A percentile compares a stretch with the other conserved stretches of the same genome.
phyloP scores from a whole-genome alignment of 2,888 invertebrate species.

The Conus canariensis region DNA sequence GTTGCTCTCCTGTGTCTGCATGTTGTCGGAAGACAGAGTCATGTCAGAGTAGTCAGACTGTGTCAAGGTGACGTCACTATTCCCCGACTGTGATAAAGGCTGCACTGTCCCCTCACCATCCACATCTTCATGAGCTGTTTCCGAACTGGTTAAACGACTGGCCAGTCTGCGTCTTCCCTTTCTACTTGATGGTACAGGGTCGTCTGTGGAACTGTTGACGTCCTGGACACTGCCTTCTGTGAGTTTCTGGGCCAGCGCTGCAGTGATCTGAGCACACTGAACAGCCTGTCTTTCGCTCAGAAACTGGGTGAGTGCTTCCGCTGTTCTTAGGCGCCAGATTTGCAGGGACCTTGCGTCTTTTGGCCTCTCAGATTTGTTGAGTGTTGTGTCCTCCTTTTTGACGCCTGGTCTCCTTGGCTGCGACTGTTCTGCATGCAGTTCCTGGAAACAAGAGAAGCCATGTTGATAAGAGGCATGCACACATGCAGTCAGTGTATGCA shows the following conservation, averaged over 20 bases:
- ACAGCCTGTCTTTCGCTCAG: conserved; percentile 11
- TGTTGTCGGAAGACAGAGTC: background rate
- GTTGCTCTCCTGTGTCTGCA: background rate
- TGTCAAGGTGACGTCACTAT: too few relatives aligned
- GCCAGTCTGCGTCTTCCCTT: background rate
- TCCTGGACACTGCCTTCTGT: background rate
- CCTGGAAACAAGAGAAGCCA: background rate
- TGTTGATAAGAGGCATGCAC: background rate
- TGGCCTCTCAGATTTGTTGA: background rate
- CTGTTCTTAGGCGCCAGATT: conserved; percentile 5
- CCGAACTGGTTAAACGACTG: background rate
- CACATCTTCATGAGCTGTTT: background rate
- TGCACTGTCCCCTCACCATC: background rate
- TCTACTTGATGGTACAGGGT: background rate
- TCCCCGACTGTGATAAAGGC: background rate
- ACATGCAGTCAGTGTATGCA: background rate
- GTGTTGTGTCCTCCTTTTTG: background rate
- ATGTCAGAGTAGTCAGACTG: background rate
- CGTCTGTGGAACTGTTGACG: background rate
- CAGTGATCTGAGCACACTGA: background rate
- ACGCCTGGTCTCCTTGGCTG: too few relatives aligned
- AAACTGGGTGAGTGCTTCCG: conserved; percentile 5
- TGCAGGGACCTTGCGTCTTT: conserved; percentile 3
- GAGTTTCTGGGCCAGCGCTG: background rate
- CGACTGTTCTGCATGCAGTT: background rate